A percentile compares a stretch with the other conserved stretches of the same genome.
phyloP scores from a whole-genome alignment of 2,113 vertebrate species.

The Nansenia antarctica region DNA sequence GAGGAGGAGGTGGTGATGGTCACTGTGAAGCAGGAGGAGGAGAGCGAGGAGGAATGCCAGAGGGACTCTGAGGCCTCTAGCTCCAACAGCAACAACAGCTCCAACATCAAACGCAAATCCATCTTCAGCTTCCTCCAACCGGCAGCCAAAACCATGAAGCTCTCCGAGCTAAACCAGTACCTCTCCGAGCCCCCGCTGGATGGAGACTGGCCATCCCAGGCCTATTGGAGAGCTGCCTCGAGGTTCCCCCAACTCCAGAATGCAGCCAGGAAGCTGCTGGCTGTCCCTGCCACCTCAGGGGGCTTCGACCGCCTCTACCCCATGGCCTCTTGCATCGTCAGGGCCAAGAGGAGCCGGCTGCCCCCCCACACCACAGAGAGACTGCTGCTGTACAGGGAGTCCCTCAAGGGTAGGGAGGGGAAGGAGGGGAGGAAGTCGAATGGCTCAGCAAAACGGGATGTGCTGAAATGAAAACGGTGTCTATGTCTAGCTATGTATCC shows the following conservation, averaged over 20 bases:
- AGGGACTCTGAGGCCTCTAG: not conserved
- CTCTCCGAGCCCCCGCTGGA: slow-evolving; percentile 62
- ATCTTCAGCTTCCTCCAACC: slow-evolving; percentile 54
- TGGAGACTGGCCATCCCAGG: slow-evolving; percentile 32
- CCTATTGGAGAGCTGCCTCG: slow-evolving; percentile 65
- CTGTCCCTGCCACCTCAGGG: slow-evolving; percentile 67
- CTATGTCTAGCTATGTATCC: too few species aligned
- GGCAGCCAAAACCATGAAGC: slow-evolving; percentile 48
- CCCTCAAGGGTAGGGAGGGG: slow-evolving; percentile 48
- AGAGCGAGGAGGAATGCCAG: slow-evolving; percentile 1
- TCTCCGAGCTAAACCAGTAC: slow-evolving; percentile 65
- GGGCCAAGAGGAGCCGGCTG: slow-evolving; percentile 68
- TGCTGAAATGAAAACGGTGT: too few species aligned
- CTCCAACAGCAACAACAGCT: not conserved
- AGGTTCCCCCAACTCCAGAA: slow-evolving; percentile 65
- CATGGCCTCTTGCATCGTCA: slow-evolving; percentile 64
- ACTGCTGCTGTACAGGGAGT: slow-evolving; percentile 71
- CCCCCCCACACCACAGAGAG: slow-evolving; percentile 74
- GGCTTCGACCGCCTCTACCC: slow-evolving; percentile 74
- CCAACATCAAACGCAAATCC: slow-evolving; percentile 66
- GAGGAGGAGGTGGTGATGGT: too few species aligned
- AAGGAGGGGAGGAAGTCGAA: slow-evolving; percentile 35
- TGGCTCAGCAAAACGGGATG: slow-evolving; percentile 18
- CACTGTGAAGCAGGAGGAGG: slow-evolving; percentile 16
- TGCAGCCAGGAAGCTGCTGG: slow-evolving; percentile 64